phyloP scores from a whole-genome alignment of 2,888 invertebrate species.

The Rosalia funebris region DNA sequence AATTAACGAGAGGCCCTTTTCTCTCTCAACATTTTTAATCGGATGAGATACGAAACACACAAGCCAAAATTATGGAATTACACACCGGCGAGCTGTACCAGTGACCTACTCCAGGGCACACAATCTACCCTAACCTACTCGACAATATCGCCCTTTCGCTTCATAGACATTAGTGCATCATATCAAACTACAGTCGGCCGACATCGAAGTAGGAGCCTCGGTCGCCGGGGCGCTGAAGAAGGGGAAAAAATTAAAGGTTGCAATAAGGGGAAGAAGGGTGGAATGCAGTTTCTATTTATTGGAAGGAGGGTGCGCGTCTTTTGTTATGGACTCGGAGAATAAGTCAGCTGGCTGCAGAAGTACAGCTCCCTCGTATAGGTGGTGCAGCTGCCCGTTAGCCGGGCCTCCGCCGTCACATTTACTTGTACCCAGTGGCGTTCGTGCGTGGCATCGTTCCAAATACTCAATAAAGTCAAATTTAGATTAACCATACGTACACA shows the following conservation, averaged over 20 bases:
- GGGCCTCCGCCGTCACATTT: constrained; percentile 44
- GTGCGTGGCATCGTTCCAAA: no score
- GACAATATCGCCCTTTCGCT: constrained; percentile 30
- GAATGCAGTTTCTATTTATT: constrained; percentile 54
- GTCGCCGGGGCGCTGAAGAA: constrained; percentile 29
- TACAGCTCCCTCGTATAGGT: constrained; percentile 45
- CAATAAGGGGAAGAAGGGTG: constrained; percentile 53
- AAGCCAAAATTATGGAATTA: constrained; percentile 37
- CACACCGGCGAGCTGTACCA: constrained; percentile 45
- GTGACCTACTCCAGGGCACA: constrained; percentile 53
- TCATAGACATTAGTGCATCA: constrained; percentile 24
- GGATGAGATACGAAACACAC: constrained; percentile 28
- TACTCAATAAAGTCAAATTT: no score
- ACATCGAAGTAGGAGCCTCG: constrained; percentile 15
- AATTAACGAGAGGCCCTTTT: constrained; percentile 5
- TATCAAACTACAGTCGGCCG: constrained; percentile 24
- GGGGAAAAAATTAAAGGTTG: constrained; percentile 51
- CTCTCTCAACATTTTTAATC: constrained; percentile 9
- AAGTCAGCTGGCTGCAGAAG: constrained; percentile 63
- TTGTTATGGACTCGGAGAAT: constrained; percentile 62
- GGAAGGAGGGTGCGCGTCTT: constrained; percentile 60
- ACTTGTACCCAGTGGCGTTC: constrained; percentile 46
- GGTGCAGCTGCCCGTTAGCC: constrained; percentile 52
- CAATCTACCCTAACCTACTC: constrained; percentile 35
- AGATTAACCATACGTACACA: no score